These are phyloP conservation scores for Ardeotis arabs DNA, from an alignment of 2,113 vertebrate species.

Conservation along the genomic window DNA sequence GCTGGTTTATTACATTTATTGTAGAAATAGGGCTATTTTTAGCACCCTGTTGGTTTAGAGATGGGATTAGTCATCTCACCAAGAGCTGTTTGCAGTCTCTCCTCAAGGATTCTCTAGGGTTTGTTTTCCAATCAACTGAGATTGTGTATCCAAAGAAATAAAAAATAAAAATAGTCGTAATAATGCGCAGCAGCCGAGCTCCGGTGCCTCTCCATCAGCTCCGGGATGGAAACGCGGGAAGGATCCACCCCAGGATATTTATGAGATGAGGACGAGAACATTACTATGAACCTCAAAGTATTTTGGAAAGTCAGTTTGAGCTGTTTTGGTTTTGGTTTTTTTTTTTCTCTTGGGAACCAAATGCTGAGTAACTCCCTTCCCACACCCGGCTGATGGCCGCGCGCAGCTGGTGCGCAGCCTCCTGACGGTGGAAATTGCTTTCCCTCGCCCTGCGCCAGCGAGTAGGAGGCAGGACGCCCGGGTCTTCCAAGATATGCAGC, in stretches of 20 bases:
- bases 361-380: constrained; percentile 56
- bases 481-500: not conserved
- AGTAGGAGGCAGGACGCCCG: not conserved
- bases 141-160: constrained; percentile 29
- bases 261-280: not conserved
- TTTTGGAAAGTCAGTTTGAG: constrained; percentile 39
- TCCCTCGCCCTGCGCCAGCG: constrained; percentile 19
- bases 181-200: not conserved
- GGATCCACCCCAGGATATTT: constrained; percentile 26
- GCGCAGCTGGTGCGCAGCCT: not conserved
- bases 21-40: constrained; percentile 61
- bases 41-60: constrained; percentile 42
- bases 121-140: constrained; percentile 61
- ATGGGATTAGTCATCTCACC: constrained; percentile 61
- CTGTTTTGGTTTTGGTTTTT: not conserved
- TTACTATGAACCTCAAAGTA: constrained; percentile 20
- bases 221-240: not conserved
- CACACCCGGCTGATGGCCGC: not conserved
- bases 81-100: constrained; percentile 54
- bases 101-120: constrained; percentile 56
- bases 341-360: not conserved
- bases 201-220: not conserved
- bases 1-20: constrained; percentile 56
- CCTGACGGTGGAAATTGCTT: constrained; percentile 22
- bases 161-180: constrained; percentile 24